phyloP scores from a whole-genome alignment of 2,113 vertebrate genomes.

The Elephantulus edwardii region DNA sequence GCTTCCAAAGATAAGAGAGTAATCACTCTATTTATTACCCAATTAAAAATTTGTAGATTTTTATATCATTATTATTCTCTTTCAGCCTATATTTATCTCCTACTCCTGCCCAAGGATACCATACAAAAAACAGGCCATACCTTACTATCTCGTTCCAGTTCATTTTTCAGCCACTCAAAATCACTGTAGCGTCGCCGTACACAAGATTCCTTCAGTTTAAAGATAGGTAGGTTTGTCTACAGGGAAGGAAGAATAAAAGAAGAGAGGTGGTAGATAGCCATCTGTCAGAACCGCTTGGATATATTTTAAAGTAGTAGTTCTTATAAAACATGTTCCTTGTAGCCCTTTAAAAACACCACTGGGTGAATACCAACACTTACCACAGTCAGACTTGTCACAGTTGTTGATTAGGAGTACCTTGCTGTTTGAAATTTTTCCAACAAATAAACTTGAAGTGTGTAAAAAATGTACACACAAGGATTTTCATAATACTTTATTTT shows the following conservation, averaged over 20 bases:
- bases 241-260: conserved; percentile 57
- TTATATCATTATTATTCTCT: background rate
- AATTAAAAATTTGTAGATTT: background rate
- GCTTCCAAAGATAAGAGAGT: background rate
- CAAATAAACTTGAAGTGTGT: conserved; percentile 17
- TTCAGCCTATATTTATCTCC: background rate
- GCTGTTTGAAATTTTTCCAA: conserved; percentile 46
- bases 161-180: conserved; percentile 99
- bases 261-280: background rate
- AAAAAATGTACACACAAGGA: conserved; percentile 3
- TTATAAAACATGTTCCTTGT: conserved; percentile 3
- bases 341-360: conserved; percentile 24
- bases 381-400: conserved; percentile 11
- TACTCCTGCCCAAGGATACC: background rate
- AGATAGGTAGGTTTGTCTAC: conserved; percentile 98
- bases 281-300: conserved; percentile 1
- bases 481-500: conserved; percentile 24
- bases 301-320: conserved; percentile 11
- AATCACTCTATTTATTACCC: conserved; percentile 1
- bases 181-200: conserved; percentile 98
- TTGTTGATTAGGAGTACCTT: conserved; percentile 14
- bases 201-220: conserved; percentile 97
- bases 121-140: conserved; percentile 76
- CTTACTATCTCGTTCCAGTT: conserved; percentile 99
- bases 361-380: conserved; percentile 43